These are phyloP conservation scores for Mormoops blainvillei DNA, from an alignment of 2,113 vertebrate species.

Conservation along the genomic window DNA sequence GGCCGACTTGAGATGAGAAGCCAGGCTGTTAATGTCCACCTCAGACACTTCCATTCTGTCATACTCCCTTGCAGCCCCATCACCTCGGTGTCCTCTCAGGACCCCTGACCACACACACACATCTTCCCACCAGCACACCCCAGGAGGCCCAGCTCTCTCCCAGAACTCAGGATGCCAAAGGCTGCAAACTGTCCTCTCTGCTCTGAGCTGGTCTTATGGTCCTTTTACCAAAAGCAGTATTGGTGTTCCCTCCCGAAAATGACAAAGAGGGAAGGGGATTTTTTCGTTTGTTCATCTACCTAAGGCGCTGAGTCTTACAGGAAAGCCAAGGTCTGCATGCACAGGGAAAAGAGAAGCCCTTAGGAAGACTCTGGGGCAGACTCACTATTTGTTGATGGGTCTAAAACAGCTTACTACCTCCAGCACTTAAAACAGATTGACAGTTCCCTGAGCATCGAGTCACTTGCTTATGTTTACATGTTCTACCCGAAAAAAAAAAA, in stretches of 20 bases:
- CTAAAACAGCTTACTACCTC: not conserved
- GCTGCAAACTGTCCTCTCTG: not conserved
- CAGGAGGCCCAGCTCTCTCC: not conserved
- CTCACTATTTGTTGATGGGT: too few species aligned
- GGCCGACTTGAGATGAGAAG: not conserved
- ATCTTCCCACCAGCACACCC: not conserved
- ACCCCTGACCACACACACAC: too few species aligned
- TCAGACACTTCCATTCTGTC: accelerated
- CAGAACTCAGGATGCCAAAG: not conserved
- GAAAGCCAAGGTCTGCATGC: not conserved
- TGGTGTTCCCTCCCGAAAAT: not conserved
- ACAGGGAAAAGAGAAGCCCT: not conserved
- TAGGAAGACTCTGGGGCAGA: not conserved
- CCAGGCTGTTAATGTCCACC: not conserved
- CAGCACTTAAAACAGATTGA: not conserved
- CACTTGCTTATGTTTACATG: not conserved
- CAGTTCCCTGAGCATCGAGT: not conserved
- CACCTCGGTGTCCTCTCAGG: not conserved
- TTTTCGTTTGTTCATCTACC: not conserved
- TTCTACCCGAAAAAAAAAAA: not conserved
- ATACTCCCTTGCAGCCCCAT: not conserved
- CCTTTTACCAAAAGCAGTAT: not conserved
- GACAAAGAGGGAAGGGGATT: not conserved
- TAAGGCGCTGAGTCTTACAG: not conserved
- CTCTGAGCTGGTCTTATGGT: not conserved